phyloP scores from a whole-genome alignment of 2,113 vertebrate genomes.

The Hemicordylus capensis region DNA sequence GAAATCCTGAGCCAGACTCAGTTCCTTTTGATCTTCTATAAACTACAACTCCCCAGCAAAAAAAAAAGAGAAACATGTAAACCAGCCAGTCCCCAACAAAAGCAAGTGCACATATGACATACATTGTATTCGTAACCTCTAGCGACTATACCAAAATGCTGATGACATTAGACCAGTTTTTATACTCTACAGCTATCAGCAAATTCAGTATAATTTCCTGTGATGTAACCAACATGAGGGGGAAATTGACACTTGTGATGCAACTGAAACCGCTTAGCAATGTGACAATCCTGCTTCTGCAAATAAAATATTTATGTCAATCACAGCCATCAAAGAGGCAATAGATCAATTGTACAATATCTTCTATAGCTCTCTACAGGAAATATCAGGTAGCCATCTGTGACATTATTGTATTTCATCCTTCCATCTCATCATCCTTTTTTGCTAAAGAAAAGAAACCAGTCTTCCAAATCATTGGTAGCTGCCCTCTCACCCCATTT shows the following conservation, averaged over 20 bases:
- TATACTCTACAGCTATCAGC: neutral
- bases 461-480: neutral
- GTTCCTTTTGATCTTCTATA: neutral
- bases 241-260: constrained; percentile 39
- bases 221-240: neutral
- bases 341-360: constrained; percentile 8
- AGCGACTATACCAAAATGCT: constrained; percentile 10
- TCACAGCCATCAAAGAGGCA: constrained; percentile 33
- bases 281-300: constrained; percentile 37
- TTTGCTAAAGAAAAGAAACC: neutral
- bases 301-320: constrained; percentile 32
- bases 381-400: constrained; percentile 21
- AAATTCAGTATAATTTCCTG: constrained; percentile 11
- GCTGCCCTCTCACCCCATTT: neutral
- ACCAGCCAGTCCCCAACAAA: neutral
- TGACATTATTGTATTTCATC: constrained; percentile 9
- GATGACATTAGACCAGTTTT: neutral
- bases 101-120: neutral
- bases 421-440: neutral
- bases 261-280: constrained; percentile 31
- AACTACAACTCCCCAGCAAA: neutral
- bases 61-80: neutral
- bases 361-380: neutral
- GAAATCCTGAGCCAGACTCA: too few relatives aligned
- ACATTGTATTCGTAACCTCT: neutral